Evolutionary conservation across 2,797 vertebrate genomes (phyloP).

Genomic region (Coreius guichenoti): DNA sequence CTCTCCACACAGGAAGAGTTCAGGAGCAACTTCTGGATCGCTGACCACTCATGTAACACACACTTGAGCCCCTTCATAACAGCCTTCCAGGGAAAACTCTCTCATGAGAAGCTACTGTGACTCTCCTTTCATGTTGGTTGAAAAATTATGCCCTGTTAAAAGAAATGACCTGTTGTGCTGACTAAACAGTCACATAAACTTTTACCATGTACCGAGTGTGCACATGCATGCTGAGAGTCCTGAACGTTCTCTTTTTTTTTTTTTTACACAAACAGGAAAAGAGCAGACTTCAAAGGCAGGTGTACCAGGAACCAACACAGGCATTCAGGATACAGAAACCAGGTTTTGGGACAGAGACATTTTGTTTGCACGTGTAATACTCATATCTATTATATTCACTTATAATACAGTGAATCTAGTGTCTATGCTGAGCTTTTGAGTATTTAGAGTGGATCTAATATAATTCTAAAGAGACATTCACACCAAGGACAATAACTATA

Average conservation of each 20-base stretch:
- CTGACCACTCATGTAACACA: conserved; percentile 17
- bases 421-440: background rate
- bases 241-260: background rate
- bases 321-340: background rate
- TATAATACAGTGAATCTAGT: background rate
- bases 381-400: background rate
- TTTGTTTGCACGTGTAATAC: conserved; percentile 13
- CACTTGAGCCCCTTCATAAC: background rate
- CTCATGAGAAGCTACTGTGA: background rate
- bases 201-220: background rate
- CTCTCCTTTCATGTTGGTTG: background rate
- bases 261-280: conserved; percentile 17
- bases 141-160: conserved; percentile 21
- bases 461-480: background rate
- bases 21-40: conserved; percentile 31
- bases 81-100: conserved; percentile 23
- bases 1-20: conserved; percentile 3
- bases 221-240: conserved; percentile 8
- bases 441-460: background rate
- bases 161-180: conserved; percentile 24
- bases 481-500: background rate
- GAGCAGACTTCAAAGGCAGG: conserved; percentile 44
- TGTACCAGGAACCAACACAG: conserved; percentile 27
- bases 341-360: background rate
- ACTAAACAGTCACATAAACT: conserved; percentile 8